Base-by-base conservation (phyloP, 2,797 vertebrate species). In the Rhabdophis nuchalis region DNA sequence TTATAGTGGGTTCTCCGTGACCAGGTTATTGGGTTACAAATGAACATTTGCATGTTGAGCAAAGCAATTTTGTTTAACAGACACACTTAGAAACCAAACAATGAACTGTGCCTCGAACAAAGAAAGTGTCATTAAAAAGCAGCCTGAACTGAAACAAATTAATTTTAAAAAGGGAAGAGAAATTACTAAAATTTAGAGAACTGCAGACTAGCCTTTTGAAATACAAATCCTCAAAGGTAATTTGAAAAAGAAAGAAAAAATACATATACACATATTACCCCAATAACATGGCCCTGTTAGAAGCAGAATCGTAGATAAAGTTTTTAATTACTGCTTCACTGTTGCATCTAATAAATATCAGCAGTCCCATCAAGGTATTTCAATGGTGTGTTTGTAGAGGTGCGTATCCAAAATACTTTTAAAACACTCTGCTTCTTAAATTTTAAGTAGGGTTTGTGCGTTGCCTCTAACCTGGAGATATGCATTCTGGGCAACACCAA, bases 271-370 rank as follows among this genome's bases (percentile, higher is more conserved):
- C 29, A 14, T 29, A 46, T 29, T 77, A 77, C 9, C 77, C 56
- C 56, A 86, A 25, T 16, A 92, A 88, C 61, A 58, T 27, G 20
- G 52, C 23, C 56, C 1, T 0, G 53, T 1, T 41, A 52, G 41
- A 91, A 89, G n/a, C 32, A 89, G 25, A 77, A 85, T 56, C 41
- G 14, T 50, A 90, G 50, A 57, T 85, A 13, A 90, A 60, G 36
- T 87, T 56, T 86, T 87, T 88, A 90, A 91, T 85, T 92, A 56
- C 16, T 60, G 27, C 68, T 91, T 89, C 88, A 60, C 14, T 85
- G 86, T 7, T n/a, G 6, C 36, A 90, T 32, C 27, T 92, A 92
- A 82, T 36, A 88, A 88, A 85, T 88, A 85, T 88, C 29, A 54
- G 11, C 60, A 10, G 12, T 41, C 36, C 52, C 57, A 85, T 90